A percentile compares a stretch with the other conserved stretches of the same genome.
These are phyloP conservation scores for Perdita meconis DNA, from an alignment of 2,888 invertebrate species.

Conservation along the genomic window DNA sequence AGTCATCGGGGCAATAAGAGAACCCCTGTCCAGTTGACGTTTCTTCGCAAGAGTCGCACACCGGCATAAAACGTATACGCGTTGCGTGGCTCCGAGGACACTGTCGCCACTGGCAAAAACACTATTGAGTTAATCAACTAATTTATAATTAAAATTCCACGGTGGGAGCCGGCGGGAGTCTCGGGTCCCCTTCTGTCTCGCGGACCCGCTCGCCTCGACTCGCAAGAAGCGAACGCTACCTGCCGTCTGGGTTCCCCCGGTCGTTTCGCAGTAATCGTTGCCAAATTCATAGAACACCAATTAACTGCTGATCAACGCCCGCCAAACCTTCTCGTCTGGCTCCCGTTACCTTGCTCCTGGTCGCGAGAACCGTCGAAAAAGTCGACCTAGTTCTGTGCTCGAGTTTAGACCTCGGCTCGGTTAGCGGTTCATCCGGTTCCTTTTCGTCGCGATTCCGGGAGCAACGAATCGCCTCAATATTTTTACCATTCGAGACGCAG, in stretches of 20 bases:
- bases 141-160: constrained; percentile 85
- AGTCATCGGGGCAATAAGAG: constrained; percentile 48
- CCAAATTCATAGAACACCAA: constrained; percentile 84
- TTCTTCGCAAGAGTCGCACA: constrained; percentile 60
- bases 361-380: constrained; percentile 60
- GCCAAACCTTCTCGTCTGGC: constrained; percentile 40
- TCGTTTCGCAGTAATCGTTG: constrained; percentile 82
- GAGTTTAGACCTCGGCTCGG: constrained; percentile 67
- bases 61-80: constrained; percentile 46
- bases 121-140: constrained; percentile 85
- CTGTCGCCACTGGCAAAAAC: constrained; percentile 82
- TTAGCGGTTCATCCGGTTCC: constrained; percentile 68
- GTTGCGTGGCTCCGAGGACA: constrained; percentile 73
- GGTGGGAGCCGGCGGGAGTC: constrained; percentile 70
- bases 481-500: not conserved
- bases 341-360: constrained; percentile 43
- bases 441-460: constrained; percentile 29
- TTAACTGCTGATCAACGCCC: constrained; percentile 79
- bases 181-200: constrained; percentile 60
- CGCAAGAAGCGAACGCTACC: constrained; percentile 72
- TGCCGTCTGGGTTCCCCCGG: constrained; percentile 72
- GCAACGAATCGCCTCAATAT: constrained; percentile 13
- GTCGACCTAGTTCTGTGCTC: constrained; percentile 74
- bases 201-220: constrained; percentile 36
- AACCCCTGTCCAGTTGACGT: constrained; percentile 68